Conservation (phyloP, 2,797 vertebrate species). For the Calcarius lapponicus region DNA sequence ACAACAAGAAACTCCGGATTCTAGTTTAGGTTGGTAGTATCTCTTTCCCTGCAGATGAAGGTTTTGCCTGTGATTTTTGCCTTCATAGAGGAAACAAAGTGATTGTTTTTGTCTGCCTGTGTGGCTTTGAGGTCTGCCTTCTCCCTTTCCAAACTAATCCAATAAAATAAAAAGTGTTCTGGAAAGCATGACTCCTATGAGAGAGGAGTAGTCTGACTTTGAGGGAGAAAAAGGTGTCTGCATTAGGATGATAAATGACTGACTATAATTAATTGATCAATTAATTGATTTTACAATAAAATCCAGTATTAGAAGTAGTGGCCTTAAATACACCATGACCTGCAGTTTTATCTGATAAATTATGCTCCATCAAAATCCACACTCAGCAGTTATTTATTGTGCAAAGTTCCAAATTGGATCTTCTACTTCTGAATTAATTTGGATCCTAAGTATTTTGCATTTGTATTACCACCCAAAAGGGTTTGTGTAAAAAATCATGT, state of each 20-base stretch:
- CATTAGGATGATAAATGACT: slow-evolving; percentile 50
- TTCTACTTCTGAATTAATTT: slow-evolving; percentile 62
- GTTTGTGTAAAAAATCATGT: slow-evolving; percentile 35
- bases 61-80: background rate
- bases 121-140: background rate
- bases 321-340: slow-evolving; percentile 47
- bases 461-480: slow-evolving; percentile 18
- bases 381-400: slow-evolving; percentile 59
- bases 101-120: background rate
- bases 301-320: slow-evolving; percentile 2
- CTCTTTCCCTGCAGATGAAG: background rate
- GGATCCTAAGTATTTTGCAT: slow-evolving; percentile 52
- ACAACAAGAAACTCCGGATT: background rate
- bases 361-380: slow-evolving; percentile 34
- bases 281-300: slow-evolving; percentile 64
- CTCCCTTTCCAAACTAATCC: background rate
- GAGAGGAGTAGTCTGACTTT: background rate
- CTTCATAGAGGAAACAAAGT: background rate
- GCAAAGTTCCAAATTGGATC: slow-evolving; percentile 28
- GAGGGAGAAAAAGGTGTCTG: slow-evolving; percentile 17
- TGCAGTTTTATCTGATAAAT: slow-evolving; percentile 61
- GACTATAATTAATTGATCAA: slow-evolving; percentile 69
- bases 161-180: slow-evolving; percentile 18
- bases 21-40: background rate
- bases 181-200: background rate